phyloP scores from a whole-genome alignment of 2,113 vertebrate species.

The Larimichthys polyactis region DNA sequence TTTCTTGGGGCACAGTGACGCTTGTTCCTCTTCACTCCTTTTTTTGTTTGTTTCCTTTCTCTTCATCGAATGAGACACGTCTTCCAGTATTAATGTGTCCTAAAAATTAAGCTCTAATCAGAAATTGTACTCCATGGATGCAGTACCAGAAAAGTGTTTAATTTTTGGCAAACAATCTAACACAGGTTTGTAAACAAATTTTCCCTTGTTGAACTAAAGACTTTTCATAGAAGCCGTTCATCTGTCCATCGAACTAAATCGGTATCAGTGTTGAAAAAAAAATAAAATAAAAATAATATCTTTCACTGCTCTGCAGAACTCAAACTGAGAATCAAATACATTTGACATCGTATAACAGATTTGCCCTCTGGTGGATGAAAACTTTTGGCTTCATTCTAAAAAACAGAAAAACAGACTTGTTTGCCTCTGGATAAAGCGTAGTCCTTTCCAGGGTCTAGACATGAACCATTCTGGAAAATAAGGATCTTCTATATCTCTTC shows the following conservation, averaged over 20 bases:
- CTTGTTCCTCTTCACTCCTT: constrained; percentile 11
- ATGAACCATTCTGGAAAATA: constrained; percentile 37
- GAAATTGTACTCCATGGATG: constrained; percentile 58
- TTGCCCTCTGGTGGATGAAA: constrained; percentile 44
- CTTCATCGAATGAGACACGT: constrained; percentile 17
- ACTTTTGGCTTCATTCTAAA: constrained; percentile 33
- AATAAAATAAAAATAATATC: constrained; percentile 23
- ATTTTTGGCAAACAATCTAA: constrained; percentile 78
- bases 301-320: constrained; percentile 52
- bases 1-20: not conserved
- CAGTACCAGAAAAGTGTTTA: constrained; percentile 66
- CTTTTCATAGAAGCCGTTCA: constrained; percentile 61
- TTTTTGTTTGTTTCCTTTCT: not conserved
- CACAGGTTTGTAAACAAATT: constrained; percentile 83
- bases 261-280: constrained; percentile 23
- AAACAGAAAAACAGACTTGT: constrained; percentile 34
- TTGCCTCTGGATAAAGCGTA: constrained; percentile 53
- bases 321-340: constrained; percentile 56
- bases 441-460: constrained; percentile 43
- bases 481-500: constrained; percentile 47
- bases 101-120: constrained; percentile 47
- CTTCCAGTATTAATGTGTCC: constrained; percentile 30
- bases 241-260: constrained; percentile 65
- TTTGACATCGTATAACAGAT: constrained; percentile 50
- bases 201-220: constrained; percentile 84